A percentile compares a stretch with the other conserved stretches of the same genome.
These are phyloP conservation scores for Yponomeuta plumbellus DNA, from an alignment of 2,888 invertebrate species.

Conservation along the genomic window DNA sequence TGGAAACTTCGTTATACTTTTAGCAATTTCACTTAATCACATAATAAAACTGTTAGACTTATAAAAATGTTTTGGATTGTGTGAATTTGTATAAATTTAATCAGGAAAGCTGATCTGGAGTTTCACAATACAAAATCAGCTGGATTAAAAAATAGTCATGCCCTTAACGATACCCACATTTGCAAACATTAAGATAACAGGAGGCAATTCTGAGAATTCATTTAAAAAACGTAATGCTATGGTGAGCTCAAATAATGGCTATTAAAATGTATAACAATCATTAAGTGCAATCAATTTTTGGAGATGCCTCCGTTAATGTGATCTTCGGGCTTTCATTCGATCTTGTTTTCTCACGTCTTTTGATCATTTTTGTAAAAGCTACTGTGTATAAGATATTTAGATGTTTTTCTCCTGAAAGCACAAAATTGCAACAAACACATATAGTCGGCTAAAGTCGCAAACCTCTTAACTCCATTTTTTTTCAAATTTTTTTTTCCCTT, in stretches of 20 bases:
- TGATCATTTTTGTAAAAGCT: conserved; percentile 5
- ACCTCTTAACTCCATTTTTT: too few species aligned
- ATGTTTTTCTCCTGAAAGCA: not conserved
- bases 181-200: conserved; percentile 21
- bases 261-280: conserved; percentile 39
- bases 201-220: conserved; percentile 29
- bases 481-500: too few species aligned
- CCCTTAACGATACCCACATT: conserved; percentile 18
- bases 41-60: not conserved
- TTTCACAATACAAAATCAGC: not conserved
- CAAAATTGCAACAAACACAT: too few species aligned
- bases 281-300: conserved; percentile 32
- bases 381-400: not conserved
- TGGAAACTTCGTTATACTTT: not conserved
- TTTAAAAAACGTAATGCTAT: conserved; percentile 31
- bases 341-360: not conserved
- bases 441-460: too few species aligned
- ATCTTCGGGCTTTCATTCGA: conserved; percentile 6
- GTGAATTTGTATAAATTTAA: not conserved
- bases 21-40: not conserved
- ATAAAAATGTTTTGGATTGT: not conserved
- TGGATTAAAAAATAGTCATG: not conserved
- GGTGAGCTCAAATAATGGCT: conserved; percentile 38
- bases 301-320: conserved; percentile 11
- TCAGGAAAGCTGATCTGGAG: not conserved